Conservation (phyloP, 2,888 invertebrate species). For the Pteria penguin region DNA sequence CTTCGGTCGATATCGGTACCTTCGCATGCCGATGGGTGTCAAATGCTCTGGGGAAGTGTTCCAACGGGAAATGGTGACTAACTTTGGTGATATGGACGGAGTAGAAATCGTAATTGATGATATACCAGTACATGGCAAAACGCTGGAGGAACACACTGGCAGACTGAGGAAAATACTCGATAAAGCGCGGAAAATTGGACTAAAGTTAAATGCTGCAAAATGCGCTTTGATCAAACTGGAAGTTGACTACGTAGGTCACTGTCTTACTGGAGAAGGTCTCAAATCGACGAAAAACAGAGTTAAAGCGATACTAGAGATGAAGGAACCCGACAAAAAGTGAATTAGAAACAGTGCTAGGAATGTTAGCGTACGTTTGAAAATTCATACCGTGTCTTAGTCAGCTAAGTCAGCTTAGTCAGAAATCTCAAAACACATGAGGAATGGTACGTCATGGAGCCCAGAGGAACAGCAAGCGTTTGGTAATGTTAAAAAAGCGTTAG, state of each 20-base stretch:
- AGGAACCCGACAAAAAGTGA: slow-evolving; percentile 25
- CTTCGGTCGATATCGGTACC: slow-evolving; percentile 37
- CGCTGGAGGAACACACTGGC: slow-evolving; percentile 5
- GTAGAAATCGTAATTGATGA: slow-evolving; percentile 37
- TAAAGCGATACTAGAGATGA: slow-evolving; percentile 23
- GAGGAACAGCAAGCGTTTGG: no score
- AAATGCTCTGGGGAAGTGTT: slow-evolving; percentile 41
- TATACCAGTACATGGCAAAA: slow-evolving; percentile 11
- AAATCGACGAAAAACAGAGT: slow-evolving; percentile 32
- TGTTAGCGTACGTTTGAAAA: slow-evolving; percentile 28
- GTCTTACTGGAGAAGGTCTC: slow-evolving; percentile 23
- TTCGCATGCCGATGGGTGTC: slow-evolving; percentile 39
- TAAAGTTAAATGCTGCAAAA: slow-evolving; percentile 25
- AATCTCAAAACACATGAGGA: no score
- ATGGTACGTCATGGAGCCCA: no score
- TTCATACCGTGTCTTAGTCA: slow-evolving; percentile 26
- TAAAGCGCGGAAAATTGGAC: slow-evolving; percentile 5
- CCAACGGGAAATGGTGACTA: slow-evolving; percentile 37
- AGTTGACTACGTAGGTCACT: slow-evolving; percentile 18
- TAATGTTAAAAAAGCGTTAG: not conserved
- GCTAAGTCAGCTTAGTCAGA: no score
- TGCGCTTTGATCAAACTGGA: slow-evolving; percentile 27
- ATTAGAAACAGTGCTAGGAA: slow-evolving; percentile 36
- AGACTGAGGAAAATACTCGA: slow-evolving; percentile 10
- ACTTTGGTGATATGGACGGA: slow-evolving; percentile 38